These are phyloP conservation scores for Tamandua tetradactyla DNA, from an alignment of 2,797 vertebrate genomes.

Conservation along the genomic window DNA sequence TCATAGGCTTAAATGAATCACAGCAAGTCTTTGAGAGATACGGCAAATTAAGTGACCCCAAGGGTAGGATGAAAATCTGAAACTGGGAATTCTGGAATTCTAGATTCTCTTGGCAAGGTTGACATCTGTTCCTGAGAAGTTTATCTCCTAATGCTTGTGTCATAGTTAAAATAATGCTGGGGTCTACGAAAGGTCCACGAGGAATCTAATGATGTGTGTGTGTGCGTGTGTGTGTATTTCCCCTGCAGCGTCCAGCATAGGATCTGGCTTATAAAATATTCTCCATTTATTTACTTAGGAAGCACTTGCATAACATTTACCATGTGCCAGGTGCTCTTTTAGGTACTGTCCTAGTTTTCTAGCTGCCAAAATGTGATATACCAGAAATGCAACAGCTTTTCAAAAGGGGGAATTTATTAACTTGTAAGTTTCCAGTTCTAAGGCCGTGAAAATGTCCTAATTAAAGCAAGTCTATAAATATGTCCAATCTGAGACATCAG, in stretches of 20 bases:
- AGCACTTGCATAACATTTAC: background rate
- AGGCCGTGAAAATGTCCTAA: too few relatives aligned
- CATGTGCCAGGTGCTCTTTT: background rate
- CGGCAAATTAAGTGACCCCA: background rate
- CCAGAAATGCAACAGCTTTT: too few relatives aligned
- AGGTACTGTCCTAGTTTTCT: too few relatives aligned
- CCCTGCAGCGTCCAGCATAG: background rate
- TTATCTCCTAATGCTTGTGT: background rate
- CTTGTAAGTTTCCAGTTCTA: too few relatives aligned
- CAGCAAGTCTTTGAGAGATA: conserved; percentile 6
- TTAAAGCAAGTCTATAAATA: too few relatives aligned
- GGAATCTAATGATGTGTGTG: background rate
- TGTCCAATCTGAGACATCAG: too few relatives aligned
- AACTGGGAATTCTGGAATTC: background rate
- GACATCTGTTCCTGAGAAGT: background rate
- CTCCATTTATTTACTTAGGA: background rate
- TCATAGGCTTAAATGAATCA: conserved; percentile 35
- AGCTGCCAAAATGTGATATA: too few relatives aligned
- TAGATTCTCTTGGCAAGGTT: background rate
- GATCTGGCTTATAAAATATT: background rate
- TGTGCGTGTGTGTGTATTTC: background rate
- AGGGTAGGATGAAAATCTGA: background rate
- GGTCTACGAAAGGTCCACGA: background rate
- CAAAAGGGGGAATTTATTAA: too few relatives aligned
- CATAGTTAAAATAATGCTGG: background rate